Evolutionary conservation across 2,113 vertebrate genomes (phyloP).

Genomic region (Archocentrus centrarchus): DNA sequence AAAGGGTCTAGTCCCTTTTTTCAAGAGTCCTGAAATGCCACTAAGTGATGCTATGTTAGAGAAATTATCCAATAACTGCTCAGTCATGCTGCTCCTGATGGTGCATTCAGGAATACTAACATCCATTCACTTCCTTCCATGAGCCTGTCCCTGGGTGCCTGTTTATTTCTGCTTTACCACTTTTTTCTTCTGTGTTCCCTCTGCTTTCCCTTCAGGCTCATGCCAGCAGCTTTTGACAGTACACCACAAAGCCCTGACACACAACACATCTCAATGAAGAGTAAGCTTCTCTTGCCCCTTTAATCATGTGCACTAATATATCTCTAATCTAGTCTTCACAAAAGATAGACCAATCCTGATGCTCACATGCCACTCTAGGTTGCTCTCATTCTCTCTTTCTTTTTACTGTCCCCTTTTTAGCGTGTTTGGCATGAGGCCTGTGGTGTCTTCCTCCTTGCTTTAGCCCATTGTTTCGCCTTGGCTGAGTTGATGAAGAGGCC

Average conservation of each 20-base stretch:
- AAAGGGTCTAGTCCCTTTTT: conserved; percentile 34
- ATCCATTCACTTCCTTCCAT: conserved; percentile 24
- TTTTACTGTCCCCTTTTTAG: conserved; percentile 31
- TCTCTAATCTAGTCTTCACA: conserved; percentile 36
- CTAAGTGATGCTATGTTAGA: conserved; percentile 11
- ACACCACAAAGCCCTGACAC: conserved; percentile 42
- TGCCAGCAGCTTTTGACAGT: conserved; percentile 53
- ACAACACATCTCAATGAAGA: conserved; percentile 40
- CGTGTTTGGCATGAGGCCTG: conserved; percentile 19
- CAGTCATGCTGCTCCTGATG: conserved; percentile 28
- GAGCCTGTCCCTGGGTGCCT: conserved; percentile 1
- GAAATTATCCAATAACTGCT: conserved; percentile 44
- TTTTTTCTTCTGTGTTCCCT: not conserved
- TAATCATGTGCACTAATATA: conserved; percentile 49
- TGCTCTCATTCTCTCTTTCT: not conserved
- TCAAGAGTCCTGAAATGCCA: conserved; percentile 27
- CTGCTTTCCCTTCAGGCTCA: conserved; percentile 42
- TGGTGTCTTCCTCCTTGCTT: conserved; percentile 45
- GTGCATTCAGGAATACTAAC: conserved; percentile 35
- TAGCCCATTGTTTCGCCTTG: conserved; percentile 60
- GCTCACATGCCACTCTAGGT: conserved; percentile 22
- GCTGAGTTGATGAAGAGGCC: conserved; percentile 50
- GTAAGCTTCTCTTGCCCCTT: conserved; percentile 34
- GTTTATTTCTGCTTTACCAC: conserved; percentile 32
- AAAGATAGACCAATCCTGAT: conserved; percentile 24